Evolutionary conservation across 2,888 invertebrate species (phyloP), one percentile per base, ranked within the genome.

Genomic region (Amitus sp.): DNA sequence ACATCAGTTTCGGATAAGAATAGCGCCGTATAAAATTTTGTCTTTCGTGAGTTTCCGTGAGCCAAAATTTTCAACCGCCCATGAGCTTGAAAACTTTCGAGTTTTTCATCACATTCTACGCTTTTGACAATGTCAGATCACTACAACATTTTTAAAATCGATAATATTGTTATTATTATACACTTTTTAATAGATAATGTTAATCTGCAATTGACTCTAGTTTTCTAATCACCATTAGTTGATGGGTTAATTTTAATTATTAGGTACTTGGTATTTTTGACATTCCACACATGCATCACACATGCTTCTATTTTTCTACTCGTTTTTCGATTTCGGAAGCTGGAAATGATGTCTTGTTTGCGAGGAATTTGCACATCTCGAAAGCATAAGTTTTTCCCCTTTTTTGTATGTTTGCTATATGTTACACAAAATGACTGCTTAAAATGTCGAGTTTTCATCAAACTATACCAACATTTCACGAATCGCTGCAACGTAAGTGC

Each of bases 201-300:
- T 73, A 71, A 73, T 75, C 73, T 68, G 69, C 74, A 76, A 76
- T 76, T 75, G 75, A 76, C 75, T 71, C 70, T 73, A 73, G 61
- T 53, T 60, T 40, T 52, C 67, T 65, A 68, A 54, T 50, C 37
- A 47, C 49, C 47, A 51, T 56, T 62, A 56, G 52, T 65, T 49
- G 54, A 56, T 63, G 48, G 43, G 55, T 65, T 62, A 61, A 56
- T 57, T 49, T 58, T 37, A 60, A 58, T 53, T 67, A 67, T 60
- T 68, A 71, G 69, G 62, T 71, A 68, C 64, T 57, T 57, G 45
- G 13, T 50, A 49, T 61, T 40, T 49, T 51, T 30, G 37, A 39
- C 48, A 42, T 49, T 52, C 45, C 48, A 40, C 49, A 59, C 50
- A 56, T 51, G 53, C 65, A 60, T 47, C 58, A n/a, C n/a, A n/a